phyloP scores from a whole-genome alignment of 2,888 invertebrate genomes.

The Megastigmus dorsalis region DNA sequence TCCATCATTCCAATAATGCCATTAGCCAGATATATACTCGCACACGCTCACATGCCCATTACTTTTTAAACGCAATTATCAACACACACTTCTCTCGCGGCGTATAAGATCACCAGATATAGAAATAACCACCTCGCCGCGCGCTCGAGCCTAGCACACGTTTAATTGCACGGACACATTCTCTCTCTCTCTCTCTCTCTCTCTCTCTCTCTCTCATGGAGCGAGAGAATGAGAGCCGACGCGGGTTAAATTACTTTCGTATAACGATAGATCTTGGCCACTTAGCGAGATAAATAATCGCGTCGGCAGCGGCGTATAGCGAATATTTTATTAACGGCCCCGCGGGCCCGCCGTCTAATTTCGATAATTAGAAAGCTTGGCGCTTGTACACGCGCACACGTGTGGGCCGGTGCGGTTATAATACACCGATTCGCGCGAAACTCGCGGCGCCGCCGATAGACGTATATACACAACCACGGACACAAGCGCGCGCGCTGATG shows the following conservation, averaged over 20 bases:
- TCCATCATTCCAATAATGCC: conserved; percentile 46
- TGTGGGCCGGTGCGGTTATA: too few relatives aligned
- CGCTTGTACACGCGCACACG: background rate
- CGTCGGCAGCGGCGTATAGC: background rate
- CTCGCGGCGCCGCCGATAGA: too few relatives aligned
- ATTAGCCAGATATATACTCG: too few relatives aligned
- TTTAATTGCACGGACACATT: too few relatives aligned
- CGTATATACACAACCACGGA: too few relatives aligned
- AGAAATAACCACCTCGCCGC: conserved; percentile 6
- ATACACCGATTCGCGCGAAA: too few relatives aligned
- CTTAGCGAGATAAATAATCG: conserved; percentile 42
- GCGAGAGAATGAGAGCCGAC: background rate
- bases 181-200: too few relatives aligned
- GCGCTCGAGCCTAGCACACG: too few relatives aligned
- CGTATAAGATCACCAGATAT: conserved; percentile 23
- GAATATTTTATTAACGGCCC: conserved; percentile 32
- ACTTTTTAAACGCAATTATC: conserved; percentile 39
- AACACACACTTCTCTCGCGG: conserved; percentile 15
- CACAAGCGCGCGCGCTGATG: too few relatives aligned
- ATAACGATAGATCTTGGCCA: conserved; percentile 17
- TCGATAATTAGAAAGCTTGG: conserved; percentile 40
- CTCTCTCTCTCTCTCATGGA: too few relatives aligned
- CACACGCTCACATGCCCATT: background rate
- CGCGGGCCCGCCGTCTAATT: conserved; percentile 32
- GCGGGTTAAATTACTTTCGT: background rate